These are phyloP conservation scores for Coptodon bakossiorum DNA, from an alignment of 2,113 vertebrate species.

Conservation along the genomic window DNA sequence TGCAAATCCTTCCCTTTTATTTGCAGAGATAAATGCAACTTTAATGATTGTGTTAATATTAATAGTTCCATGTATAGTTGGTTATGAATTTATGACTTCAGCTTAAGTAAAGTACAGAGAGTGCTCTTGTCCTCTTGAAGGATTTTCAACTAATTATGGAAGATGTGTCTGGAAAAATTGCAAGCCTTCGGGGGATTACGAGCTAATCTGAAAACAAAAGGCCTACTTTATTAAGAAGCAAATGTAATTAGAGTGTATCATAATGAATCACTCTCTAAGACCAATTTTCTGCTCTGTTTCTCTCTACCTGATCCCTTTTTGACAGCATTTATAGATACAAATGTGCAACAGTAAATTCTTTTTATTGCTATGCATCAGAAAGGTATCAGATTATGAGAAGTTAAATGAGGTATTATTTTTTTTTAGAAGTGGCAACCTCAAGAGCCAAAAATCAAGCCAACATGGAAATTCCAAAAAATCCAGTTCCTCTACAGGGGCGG, in stretches of 20 bases:
- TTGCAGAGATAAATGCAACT: background rate
- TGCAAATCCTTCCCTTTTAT: background rate
- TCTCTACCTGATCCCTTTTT: background rate
- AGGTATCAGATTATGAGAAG: background rate
- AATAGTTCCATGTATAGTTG: background rate
- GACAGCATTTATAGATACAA: background rate
- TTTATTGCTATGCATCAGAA: background rate
- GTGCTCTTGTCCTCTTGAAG: constrained; percentile 13
- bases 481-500: background rate
- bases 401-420: background rate
- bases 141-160: constrained; percentile 32
- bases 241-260: constrained; percentile 41
- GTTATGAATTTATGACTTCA: constrained; percentile 12
- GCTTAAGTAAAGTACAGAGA: constrained; percentile 6
- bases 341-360: background rate
- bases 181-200: constrained; percentile 31
- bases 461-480: background rate
- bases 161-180: constrained; percentile 19
- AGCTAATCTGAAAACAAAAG: constrained; percentile 53
- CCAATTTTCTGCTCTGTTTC: background rate
- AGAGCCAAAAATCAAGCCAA: background rate
- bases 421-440: background rate
- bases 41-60: constrained; percentile 5
- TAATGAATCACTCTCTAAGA: constrained; percentile 4
- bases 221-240: constrained; percentile 19